Base-by-base conservation (phyloP, 2,113 vertebrate genomes). In the Microcebus griseorufus region DNA sequence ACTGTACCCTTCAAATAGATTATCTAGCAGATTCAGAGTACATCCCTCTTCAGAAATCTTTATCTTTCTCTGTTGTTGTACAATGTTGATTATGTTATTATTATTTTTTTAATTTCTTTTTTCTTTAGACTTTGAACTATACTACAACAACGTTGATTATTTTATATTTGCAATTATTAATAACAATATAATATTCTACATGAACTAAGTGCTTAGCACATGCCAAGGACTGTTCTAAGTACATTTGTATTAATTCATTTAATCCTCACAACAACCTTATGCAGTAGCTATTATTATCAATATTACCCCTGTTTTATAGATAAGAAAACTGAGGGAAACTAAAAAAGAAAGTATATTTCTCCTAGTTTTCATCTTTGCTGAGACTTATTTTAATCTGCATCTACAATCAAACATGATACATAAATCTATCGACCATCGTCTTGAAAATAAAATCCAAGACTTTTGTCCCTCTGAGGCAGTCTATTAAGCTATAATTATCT, bases 371-470 rank as follows among this genome's bases (percentile, higher is more conserved):
- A 18, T 91, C 83, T 84, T 93, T 60, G 29, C 62, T 79, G 51
- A 81, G 51, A 37, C 7, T 58, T 69, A 88, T 90, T 94, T 86
- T 82, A 73, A 96, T n/a, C 23, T 79, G n/a, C n/a, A 83, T 92
- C 85, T 78, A n/a, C 22, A 81, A 86, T 86, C 72, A 86, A 58
- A 83, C 32, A 60, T 51, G 32, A 93, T 11, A 87, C 64, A 3
- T 84, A 82, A 88, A 29, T 88, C 22, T 89, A 65, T 17, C 84
- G 64, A 58, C 93, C 69, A 37, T 79, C 69, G 80, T 73, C 90
- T 78, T 58, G 48, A 95, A 94, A 93, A 85, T 84, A 90, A 90
- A 93, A 93, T n/a, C 18, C 23, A 58, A 69, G 62, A 81, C 53
- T 93, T 93, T 51, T 79, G 76, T 80, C 60, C 32, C 94, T 78